Conservation (phyloP, 1,140 invertebrate species). For the Trichomalopsis sarcophagae region DNA sequence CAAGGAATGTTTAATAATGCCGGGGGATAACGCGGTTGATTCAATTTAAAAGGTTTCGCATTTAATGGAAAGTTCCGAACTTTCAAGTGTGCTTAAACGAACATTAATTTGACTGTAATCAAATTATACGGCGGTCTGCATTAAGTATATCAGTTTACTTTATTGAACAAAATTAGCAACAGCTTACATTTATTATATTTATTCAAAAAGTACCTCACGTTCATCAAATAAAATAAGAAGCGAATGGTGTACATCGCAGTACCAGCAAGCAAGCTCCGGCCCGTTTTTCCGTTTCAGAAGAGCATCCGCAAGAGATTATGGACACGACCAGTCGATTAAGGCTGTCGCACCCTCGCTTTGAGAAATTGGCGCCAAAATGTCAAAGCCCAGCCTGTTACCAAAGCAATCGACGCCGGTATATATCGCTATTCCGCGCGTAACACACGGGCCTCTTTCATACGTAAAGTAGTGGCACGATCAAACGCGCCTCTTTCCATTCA, state of each 20-base stretch:
- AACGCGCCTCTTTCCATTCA: background rate
- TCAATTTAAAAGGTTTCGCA: background rate
- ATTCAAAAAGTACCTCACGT: too few species aligned
- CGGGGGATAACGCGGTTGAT: background rate
- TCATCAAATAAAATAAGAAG: too few species aligned
- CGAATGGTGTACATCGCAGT: too few species aligned
- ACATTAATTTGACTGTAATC: background rate
- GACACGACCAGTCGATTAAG: background rate
- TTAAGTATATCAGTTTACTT: background rate
- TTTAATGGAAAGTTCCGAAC: background rate
- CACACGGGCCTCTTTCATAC: background rate
- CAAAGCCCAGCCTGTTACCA: background rate
- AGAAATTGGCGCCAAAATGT: background rate
- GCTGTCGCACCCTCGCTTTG: background rate
- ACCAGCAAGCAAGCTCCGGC: too few species aligned
- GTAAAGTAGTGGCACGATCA: background rate
- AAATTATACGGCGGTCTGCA: background rate
- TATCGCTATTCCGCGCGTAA: background rate
- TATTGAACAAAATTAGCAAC: too few species aligned
- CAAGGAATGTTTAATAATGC: conserved; percentile 20
- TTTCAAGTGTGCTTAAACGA: background rate
- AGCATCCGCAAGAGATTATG: background rate
- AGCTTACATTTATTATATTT: too few species aligned
- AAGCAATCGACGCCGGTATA: background rate
- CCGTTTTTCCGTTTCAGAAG: too few species aligned